phyloP scores from a whole-genome alignment of 2,888 invertebrate species.

The Mellilla xanthometata region DNA sequence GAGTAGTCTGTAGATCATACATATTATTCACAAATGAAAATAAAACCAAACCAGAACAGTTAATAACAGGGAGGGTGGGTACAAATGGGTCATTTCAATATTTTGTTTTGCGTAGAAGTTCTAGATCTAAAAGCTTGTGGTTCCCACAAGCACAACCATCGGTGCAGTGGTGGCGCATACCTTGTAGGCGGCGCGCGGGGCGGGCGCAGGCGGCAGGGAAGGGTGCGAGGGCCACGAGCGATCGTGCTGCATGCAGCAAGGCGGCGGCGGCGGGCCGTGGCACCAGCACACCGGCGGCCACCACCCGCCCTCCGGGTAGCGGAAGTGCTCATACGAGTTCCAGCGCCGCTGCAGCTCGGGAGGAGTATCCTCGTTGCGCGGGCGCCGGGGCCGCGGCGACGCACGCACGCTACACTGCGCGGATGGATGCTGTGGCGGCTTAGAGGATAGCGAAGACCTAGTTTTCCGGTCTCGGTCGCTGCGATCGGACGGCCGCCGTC shows the following conservation, averaged over 20 bases:
- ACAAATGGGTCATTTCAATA: too few relatives aligned
- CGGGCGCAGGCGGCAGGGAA: slow-evolving; percentile 60
- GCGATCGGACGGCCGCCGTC: slow-evolving; percentile 76
- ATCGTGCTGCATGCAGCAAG: slow-evolving; percentile 76
- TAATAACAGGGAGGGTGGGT: too few relatives aligned
- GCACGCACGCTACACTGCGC: slow-evolving; percentile 53
- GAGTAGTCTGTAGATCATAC: slow-evolving; percentile 11
- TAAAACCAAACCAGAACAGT: too few relatives aligned
- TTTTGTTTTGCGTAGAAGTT: too few relatives aligned
- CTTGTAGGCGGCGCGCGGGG: slow-evolving; percentile 56
- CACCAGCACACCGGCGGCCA: slow-evolving; percentile 78
- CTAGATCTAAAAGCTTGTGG: too few relatives aligned
- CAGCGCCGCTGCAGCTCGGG: slow-evolving; percentile 73
- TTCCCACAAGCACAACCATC: too few relatives aligned
- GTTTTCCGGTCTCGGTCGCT: slow-evolving; percentile 86
- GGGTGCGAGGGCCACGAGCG: slow-evolving; percentile 77
- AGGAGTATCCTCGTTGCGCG: slow-evolving; percentile 64
- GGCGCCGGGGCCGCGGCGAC: slow-evolving; percentile 66
- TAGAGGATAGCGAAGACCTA: slow-evolving; percentile 82
- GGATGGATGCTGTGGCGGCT: slow-evolving; percentile 73
- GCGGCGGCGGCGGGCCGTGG: slow-evolving; percentile 70
- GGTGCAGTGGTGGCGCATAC: slow-evolving; percentile 48
- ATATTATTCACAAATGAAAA: too few relatives aligned
- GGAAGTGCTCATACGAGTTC: slow-evolving; percentile 84
- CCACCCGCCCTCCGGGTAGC: slow-evolving; percentile 81